phyloP scores from a whole-genome alignment of 2,888 invertebrate species.

The Ferrisia virgata region DNA sequence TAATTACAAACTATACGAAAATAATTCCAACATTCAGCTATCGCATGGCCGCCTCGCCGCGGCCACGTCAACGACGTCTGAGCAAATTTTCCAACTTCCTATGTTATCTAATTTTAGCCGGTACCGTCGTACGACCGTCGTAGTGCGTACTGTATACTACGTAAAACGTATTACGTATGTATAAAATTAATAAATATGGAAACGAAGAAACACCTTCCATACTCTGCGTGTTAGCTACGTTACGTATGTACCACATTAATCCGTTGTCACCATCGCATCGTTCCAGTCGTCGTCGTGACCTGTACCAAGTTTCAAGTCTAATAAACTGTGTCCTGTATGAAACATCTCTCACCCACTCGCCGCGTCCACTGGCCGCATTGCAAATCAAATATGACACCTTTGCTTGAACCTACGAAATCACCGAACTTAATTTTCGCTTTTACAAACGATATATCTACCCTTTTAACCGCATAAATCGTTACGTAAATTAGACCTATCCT shows the following conservation, averaged over 20 bases:
- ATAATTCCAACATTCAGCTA: neutral
- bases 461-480: neutral
- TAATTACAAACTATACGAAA: neutral
- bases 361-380: neutral
- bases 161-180: neutral
- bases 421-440: neutral
- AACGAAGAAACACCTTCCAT: neutral
- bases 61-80: neutral
- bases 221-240: neutral
- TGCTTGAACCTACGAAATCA: neutral
- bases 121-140: too few relatives aligned
- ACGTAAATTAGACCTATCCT: neutral
- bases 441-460: neutral
- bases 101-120: neutral
- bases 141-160: too few relatives aligned
- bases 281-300: neutral
- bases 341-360: too few relatives aligned
- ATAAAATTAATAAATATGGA: neutral
- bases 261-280: neutral
- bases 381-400: conserved; percentile 10
- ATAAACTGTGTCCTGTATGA: too few relatives aligned
- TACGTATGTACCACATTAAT: neutral
- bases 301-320: neutral
- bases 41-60: neutral
- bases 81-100: neutral